These are phyloP conservation scores for Mimachlamys varia DNA, from an alignment of 2,888 invertebrate genomes.

Conservation along the genomic window DNA sequence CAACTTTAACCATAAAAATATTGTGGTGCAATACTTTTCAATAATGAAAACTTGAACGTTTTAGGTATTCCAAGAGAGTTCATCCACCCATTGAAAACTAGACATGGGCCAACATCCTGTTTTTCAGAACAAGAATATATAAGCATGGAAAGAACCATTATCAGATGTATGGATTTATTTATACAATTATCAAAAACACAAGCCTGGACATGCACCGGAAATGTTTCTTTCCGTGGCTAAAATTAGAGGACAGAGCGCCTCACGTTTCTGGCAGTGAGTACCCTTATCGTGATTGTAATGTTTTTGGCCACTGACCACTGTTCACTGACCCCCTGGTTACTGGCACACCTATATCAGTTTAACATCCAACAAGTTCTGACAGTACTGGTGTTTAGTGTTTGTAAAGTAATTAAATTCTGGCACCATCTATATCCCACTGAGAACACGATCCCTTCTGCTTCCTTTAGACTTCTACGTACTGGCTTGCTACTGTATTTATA, in stretches of 20 bases:
- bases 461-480: neutral
- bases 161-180: neutral
- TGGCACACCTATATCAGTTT: neutral
- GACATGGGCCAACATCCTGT: neutral
- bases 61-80: too few relatives aligned
- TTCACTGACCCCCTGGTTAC: neutral
- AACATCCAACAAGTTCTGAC: neutral
- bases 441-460: neutral
- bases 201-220: neutral
- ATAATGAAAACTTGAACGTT: too few relatives aligned
- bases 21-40: too few relatives aligned
- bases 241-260: neutral
- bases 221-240: neutral
- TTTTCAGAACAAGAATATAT: neutral
- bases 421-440: neutral
- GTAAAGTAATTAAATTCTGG: slow-evolving; percentile 1
- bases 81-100: too few relatives aligned
- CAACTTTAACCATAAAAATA: too few relatives aligned
- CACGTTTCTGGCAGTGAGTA: neutral
- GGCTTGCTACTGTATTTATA: neutral
- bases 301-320: neutral
- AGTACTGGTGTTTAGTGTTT: neutral
- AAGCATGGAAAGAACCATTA: neutral
- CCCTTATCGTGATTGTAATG: neutral
- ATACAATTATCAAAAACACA: neutral